A percentile compares a stretch with the other conserved stretches of the same genome.
These are phyloP conservation scores for Enteromius radiatus DNA, from an alignment of 2,797 vertebrate species.

Conservation along the genomic window DNA sequence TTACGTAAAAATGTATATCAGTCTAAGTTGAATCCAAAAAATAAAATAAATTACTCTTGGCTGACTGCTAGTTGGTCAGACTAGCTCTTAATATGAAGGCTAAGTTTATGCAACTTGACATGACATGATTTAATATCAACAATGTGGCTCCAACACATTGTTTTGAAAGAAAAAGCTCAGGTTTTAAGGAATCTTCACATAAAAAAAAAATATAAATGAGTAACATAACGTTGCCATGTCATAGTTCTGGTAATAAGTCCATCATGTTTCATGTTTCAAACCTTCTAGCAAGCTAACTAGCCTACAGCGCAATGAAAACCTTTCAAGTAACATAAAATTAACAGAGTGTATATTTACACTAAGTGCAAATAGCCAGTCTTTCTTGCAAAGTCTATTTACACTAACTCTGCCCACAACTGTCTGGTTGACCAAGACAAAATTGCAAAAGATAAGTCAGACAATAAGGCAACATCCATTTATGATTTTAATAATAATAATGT, in stretches of 20 bases:
- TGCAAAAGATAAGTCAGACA: neutral
- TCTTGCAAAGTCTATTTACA: neutral
- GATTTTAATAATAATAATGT: neutral
- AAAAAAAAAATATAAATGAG: neutral
- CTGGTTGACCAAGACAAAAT: neutral
- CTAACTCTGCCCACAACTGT: neutral
- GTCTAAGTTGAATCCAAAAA: too few species aligned
- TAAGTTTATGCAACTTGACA: neutral
- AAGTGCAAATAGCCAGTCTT: neutral
- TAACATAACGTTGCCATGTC: neutral
- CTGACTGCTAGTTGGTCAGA: too few species aligned
- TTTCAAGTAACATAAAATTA: neutral
- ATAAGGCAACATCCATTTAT: neutral
- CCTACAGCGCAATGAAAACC: neutral
- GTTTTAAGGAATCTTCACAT: neutral
- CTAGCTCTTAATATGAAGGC: too few species aligned
- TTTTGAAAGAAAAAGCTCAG: neutral
- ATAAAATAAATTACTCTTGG: too few species aligned
- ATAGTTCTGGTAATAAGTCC: neutral
- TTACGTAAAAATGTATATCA: too few species aligned
- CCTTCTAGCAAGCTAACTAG: slow-evolving; percentile 10
- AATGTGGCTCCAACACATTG: neutral
- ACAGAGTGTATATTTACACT: neutral
- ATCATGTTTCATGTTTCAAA: neutral
- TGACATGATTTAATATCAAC: slow-evolving; percentile 1